phyloP scores from a whole-genome alignment of 1,140 invertebrate genomes.

The Formica selysi region DNA sequence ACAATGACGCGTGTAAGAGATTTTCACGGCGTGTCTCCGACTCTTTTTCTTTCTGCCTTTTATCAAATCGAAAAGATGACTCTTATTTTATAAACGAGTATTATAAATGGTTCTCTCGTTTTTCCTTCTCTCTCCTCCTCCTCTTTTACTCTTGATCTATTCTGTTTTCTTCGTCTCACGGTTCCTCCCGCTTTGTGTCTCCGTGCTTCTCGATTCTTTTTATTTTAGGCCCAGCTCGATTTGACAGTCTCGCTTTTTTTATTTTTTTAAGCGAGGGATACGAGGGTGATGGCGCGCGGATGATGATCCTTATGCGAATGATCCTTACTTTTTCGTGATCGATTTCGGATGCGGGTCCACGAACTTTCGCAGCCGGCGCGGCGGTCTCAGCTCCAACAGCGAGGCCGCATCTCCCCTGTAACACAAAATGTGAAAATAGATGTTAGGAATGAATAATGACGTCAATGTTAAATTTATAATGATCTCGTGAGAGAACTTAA shows the following conservation, averaged over 20 bases:
- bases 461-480: background rate
- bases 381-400: slow-evolving; percentile 83
- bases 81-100: slow-evolving; percentile 37
- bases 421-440: slow-evolving; percentile 43
- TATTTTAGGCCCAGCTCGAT: slow-evolving; percentile 23
- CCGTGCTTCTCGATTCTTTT: background rate
- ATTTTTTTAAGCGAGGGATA: slow-evolving; percentile 53
- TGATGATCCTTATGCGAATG: slow-evolving; percentile 65
- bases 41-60: slow-evolving; percentile 4
- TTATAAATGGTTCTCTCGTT: background rate
- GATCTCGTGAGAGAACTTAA: background rate
- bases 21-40: slow-evolving; percentile 20
- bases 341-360: slow-evolving; percentile 75
- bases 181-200: slow-evolving; percentile 46
- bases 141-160: slow-evolving; percentile 63
- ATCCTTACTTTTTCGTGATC: slow-evolving; percentile 84
- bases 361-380: slow-evolving; percentile 81
- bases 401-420: slow-evolving; percentile 82
- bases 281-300: slow-evolving; percentile 69
- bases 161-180: slow-evolving; percentile 43
- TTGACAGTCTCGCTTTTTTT: slow-evolving; percentile 24
- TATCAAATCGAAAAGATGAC: slow-evolving; percentile 25
- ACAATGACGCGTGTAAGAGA: slow-evolving; percentile 11
- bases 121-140: slow-evolving; percentile 52
- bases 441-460: background rate